phyloP scores from a whole-genome alignment of 2,113 vertebrate genomes.

The Gymnogyps californianus region DNA sequence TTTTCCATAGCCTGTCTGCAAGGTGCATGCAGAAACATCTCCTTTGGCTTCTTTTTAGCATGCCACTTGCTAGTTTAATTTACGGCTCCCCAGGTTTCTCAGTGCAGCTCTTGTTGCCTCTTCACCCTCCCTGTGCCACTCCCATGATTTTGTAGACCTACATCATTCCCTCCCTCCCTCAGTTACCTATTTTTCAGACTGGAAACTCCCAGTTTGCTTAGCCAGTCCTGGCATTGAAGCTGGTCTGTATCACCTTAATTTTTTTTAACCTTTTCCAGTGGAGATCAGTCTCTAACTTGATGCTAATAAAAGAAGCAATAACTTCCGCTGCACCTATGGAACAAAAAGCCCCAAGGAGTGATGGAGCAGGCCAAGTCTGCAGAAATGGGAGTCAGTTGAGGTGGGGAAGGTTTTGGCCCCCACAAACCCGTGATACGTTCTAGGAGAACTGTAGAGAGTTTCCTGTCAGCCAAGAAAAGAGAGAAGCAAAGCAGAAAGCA shows the following conservation, averaged over 20 bases:
- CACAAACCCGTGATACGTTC: not conserved
- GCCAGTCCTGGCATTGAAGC: not conserved
- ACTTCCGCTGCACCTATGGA: not conserved
- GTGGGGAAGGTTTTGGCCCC: not conserved
- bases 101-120: not conserved
- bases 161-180: not conserved
- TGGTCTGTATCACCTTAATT: not conserved
- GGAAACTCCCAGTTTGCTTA: not conserved
- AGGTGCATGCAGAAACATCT: not conserved
- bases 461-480: not conserved
- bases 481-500: not conserved
- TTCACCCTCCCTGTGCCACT: not conserved
- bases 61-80: not conserved
- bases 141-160: not conserved
- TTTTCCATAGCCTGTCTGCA: not conserved
- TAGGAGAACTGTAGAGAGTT: not conserved
- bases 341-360: not conserved
- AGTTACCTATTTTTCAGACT: not conserved
- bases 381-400: not conserved
- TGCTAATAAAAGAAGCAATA: not conserved
- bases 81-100: not conserved
- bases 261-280: not conserved
- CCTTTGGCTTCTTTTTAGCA: not conserved
- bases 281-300: not conserved
- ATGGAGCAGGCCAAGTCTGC: not conserved